Evolutionary conservation across 2,113 vertebrate genomes (phyloP).

Genomic region (Strigops habroptila): DNA sequence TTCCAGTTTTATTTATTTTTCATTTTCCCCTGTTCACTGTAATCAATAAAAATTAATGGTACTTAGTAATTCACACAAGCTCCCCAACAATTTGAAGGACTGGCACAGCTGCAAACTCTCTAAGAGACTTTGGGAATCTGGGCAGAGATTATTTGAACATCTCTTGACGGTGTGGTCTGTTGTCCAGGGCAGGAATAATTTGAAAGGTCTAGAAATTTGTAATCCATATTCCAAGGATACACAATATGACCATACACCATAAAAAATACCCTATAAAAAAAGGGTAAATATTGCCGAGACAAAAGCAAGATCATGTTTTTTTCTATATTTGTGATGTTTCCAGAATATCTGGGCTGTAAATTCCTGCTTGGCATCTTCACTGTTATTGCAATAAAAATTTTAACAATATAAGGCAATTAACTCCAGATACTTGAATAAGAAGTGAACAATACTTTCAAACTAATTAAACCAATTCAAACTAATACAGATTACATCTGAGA

Average conservation of each 20-base stretch:
- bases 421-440: neutral
- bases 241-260: neutral
- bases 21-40: neutral
- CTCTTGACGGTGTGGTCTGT: neutral
- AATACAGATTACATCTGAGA: neutral
- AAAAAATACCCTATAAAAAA: neutral
- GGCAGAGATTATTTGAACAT: neutral
- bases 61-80: neutral
- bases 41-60: neutral
- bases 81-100: neutral
- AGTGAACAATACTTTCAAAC: neutral
- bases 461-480: neutral
- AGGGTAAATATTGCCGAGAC: neutral
- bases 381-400: neutral
- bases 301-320: neutral
- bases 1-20: neutral
- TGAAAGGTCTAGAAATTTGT: neutral
- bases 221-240: neutral
- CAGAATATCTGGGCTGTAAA: neutral
- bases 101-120: neutral
- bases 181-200: neutral
- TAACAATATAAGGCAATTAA: neutral
- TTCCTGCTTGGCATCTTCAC: neutral
- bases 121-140: neutral
- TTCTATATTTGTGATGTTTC: neutral